phyloP scores from a whole-genome alignment of 2,888 invertebrate genomes.

The Harpalus rubripes region DNA sequence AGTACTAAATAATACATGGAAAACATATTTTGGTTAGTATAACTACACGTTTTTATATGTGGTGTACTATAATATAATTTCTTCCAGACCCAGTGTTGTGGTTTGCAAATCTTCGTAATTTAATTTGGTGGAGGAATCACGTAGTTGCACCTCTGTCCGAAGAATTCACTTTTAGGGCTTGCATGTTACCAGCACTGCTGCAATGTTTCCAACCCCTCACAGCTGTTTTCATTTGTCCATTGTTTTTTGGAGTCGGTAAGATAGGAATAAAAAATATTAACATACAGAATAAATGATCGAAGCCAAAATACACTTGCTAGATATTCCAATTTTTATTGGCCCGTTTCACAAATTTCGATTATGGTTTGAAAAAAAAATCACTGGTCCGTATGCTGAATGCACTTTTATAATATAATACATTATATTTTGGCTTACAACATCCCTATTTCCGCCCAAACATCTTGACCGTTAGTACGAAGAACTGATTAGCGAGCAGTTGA shows the following conservation, averaged over 20 bases:
- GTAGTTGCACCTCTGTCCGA: constrained; percentile 95
- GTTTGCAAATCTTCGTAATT: constrained; percentile 85
- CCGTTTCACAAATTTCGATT: no score
- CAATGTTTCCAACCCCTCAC: constrained; percentile 88
- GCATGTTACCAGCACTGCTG: constrained; percentile 94
- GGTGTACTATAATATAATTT: constrained; percentile 12
- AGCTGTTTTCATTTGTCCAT: constrained; percentile 90
- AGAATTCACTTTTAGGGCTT: constrained; percentile 96
- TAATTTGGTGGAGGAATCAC: constrained; percentile 93
- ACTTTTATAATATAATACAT: no score
- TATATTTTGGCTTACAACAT: no score
- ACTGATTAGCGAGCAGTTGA: no score
- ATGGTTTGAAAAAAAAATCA: no score
- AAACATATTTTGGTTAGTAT: constrained; percentile 83
- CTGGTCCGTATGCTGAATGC: no score
- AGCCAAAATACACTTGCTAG: no score
- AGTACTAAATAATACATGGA: constrained; percentile 83
- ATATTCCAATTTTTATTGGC: no score
- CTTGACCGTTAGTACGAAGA: no score
- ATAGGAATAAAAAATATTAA: background rate
- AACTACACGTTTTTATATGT: background rate
- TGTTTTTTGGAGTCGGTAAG: constrained; percentile 94
- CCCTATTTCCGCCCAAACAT: no score
- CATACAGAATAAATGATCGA: no score
- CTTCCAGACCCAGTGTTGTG: constrained; percentile 85